A percentile compares a stretch with the other conserved stretches of the same genome.
phyloP scores from a whole-genome alignment of 2,113 vertebrate species.

The Labrus mixtus region DNA sequence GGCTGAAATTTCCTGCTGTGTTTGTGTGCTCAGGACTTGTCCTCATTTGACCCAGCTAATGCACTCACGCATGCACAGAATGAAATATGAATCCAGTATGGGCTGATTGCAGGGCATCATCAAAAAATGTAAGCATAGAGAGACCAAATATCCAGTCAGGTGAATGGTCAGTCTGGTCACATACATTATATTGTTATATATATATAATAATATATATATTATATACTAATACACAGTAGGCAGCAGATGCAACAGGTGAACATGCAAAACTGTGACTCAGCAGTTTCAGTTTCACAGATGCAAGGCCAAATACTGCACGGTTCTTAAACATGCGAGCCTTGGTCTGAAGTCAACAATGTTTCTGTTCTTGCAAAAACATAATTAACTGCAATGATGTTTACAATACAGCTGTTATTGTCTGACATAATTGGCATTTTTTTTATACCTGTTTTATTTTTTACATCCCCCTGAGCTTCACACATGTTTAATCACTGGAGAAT shows the following conservation, averaged over 20 bases:
- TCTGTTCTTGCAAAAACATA: too few species aligned
- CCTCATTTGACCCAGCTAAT: not conserved
- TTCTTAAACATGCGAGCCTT: not conserved
- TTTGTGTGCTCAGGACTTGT: conserved; percentile 1
- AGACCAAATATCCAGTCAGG: not conserved
- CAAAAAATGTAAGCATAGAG: not conserved
- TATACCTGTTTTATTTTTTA: too few species aligned
- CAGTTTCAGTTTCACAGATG: not conserved
- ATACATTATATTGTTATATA: too few species aligned
- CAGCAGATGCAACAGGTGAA: not conserved
- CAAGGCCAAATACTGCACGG: not conserved
- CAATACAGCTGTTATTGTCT: not conserved
- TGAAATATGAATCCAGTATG: not conserved
- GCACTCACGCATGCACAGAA: not conserved
- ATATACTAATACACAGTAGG: not conserved
- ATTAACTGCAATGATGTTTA: not conserved
- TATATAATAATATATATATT: too few species aligned
- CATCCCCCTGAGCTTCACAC: too few species aligned
- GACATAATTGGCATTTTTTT: too few species aligned
- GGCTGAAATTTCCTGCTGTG: not conserved
- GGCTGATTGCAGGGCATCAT: not conserved
- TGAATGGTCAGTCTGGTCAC: not conserved
- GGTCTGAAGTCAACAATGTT: not conserved
- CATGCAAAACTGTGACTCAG: not conserved
- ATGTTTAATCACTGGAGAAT: too few species aligned